Percentiles rank a stretch among this genome's conserved stretches.
These are phyloP conservation scores for Zaprionus lineosus DNA, from an alignment of 2,888 invertebrate species.

Conservation along the genomic window DNA sequence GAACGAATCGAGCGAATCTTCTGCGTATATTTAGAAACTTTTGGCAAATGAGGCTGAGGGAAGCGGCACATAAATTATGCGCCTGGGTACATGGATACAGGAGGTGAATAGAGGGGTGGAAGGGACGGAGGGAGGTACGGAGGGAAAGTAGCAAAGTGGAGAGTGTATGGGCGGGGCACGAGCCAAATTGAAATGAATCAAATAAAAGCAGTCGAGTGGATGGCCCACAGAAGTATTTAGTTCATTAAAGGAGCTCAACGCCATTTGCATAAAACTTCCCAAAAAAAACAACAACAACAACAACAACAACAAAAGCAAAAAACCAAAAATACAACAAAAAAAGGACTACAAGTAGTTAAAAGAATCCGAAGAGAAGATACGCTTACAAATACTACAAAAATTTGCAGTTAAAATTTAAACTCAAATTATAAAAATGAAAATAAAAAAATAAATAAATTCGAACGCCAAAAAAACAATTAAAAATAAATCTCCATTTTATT, in stretches of 20 bases:
- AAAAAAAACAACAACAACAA: not conserved
- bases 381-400: too few species aligned
- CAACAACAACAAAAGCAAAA: slow-evolving; percentile 3
- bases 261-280: slow-evolving; percentile 58
- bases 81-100: slow-evolving; percentile 2
- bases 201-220: slow-evolving; percentile 36
- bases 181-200: slow-evolving; percentile 69
- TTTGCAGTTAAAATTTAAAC: too few species aligned
- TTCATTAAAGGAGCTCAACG: slow-evolving; percentile 62
- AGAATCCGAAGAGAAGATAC: not conserved
- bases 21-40: slow-evolving; percentile 45
- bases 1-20: slow-evolving; percentile 40
- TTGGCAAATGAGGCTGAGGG: slow-evolving; percentile 61
- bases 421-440: too few species aligned
- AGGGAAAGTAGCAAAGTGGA: not conserved
- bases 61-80: slow-evolving; percentile 57
- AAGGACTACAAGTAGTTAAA: not conserved
- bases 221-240: slow-evolving; percentile 54
- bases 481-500: too few species aligned
- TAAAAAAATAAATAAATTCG: too few species aligned
- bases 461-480: too few species aligned
- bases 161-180: slow-evolving; percentile 34
- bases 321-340: not conserved
- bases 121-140: too few species aligned
- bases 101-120: not conserved